Conservation (phyloP, 1,140 invertebrate genomes). For the Drosophila mayri region DNA sequence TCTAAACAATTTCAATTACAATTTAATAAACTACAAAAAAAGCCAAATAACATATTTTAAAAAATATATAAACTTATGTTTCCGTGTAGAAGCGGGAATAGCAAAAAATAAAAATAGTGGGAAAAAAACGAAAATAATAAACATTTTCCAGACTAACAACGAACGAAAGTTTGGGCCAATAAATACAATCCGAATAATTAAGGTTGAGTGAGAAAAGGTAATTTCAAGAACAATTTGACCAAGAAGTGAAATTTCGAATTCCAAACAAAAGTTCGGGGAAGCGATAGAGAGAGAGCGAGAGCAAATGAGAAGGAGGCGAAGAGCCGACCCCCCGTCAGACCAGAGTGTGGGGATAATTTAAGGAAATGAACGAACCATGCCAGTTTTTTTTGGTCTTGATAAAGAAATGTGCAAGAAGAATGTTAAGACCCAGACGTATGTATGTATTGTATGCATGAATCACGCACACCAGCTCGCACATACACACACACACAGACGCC, state of each 20-base stretch:
- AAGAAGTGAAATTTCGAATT: slow-evolving; percentile 46
- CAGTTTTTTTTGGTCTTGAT: slow-evolving; percentile 53
- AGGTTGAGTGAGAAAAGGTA: slow-evolving; percentile 70
- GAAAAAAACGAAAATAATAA: slow-evolving; percentile 19
- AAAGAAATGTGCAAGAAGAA: slow-evolving; percentile 69
- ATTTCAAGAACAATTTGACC: slow-evolving; percentile 62
- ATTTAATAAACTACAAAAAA: neutral
- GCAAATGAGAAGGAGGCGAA: neutral
- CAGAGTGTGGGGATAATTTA: slow-evolving; percentile 61
- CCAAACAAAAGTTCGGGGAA: slow-evolving; percentile 39
- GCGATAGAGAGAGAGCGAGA: neutral
- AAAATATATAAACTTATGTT: slow-evolving; percentile 10
- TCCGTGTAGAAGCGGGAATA: slow-evolving; percentile 12
- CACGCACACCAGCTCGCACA: slow-evolving; percentile 51
- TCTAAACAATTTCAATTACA: neutral
- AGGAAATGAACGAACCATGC: slow-evolving; percentile 57
- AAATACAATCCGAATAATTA: slow-evolving; percentile 51
- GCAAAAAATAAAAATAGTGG: neutral
- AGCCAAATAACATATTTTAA: neutral
- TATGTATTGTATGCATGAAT: slow-evolving; percentile 54
- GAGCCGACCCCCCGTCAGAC: slow-evolving; percentile 66
- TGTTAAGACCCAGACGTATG: slow-evolving; percentile 38
- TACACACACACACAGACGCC: slow-evolving; percentile 23
- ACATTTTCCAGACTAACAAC: slow-evolving; percentile 20
- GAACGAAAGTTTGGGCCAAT: slow-evolving; percentile 33